Evolutionary conservation across 2,888 invertebrate species (phyloP).

Genomic region (Cordilura impudica): DNA sequence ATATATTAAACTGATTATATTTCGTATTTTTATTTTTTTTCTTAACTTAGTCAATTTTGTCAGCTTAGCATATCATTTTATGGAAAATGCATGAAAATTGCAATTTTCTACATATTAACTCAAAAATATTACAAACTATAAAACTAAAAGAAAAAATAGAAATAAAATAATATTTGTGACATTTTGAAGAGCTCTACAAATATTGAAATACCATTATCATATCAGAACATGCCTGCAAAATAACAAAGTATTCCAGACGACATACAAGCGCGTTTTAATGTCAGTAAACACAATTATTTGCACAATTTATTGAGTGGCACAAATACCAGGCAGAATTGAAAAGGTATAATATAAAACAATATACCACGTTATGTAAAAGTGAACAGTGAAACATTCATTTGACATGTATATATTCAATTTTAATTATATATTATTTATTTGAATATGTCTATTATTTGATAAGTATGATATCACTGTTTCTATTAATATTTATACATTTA

Average conservation of each 20-base stretch:
- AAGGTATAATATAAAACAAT: too few species aligned
- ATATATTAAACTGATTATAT: too few species aligned
- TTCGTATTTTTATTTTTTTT: too few species aligned
- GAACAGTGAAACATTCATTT: too few species aligned
- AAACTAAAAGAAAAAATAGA: background rate
- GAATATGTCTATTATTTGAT: too few species aligned
- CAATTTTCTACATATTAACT: background rate
- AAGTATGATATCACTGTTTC: too few species aligned
- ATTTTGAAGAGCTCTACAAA: constrained; percentile 55
- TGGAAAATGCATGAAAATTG: background rate
- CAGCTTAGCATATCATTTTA: constrained; percentile 39
- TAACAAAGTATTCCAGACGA: background rate
- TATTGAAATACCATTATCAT: constrained; percentile 54
- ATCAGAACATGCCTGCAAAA: background rate
- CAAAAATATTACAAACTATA: constrained; percentile 18
- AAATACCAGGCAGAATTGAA: too few species aligned
- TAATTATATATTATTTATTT: too few species aligned
- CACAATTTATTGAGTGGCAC: constrained; percentile 39
- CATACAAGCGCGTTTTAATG: constrained; percentile 35
- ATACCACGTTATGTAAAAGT: too few species aligned
- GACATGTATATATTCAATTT: too few species aligned
- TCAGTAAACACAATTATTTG: constrained; percentile 51
- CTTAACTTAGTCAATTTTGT: too few species aligned
- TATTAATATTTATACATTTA: too few species aligned
- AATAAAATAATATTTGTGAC: constrained; percentile 49